Conservation (phyloP, 2,113 vertebrate species). For the Pelvicachromis taeniatus region DNA sequence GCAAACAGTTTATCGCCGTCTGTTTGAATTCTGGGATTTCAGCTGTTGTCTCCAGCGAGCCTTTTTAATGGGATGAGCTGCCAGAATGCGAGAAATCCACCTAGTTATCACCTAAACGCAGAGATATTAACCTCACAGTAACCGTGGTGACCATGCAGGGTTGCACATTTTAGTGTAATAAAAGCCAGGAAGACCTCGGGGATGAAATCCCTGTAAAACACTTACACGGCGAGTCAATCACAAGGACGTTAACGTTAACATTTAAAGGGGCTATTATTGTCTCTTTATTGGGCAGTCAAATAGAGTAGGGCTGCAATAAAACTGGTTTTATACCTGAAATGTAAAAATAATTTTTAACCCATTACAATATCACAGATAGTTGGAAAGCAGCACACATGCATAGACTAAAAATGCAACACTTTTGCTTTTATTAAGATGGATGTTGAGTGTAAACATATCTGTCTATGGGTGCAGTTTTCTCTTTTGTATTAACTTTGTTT, state of each 20-base stretch:
- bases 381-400: not conserved
- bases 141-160: not conserved
- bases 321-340: not conserved
- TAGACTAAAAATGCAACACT: not conserved
- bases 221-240: not conserved
- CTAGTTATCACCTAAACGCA: not conserved
- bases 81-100: accelerated
- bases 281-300: not conserved
- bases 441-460: not conserved
- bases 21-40: not conserved
- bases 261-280: not conserved
- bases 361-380: not conserved
- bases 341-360: not conserved
- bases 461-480: not conserved
- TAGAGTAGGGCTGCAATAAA: not conserved
- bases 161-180: not conserved
- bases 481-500: not conserved
- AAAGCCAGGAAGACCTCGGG: accelerated
- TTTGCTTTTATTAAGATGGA: not conserved
- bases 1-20: not conserved
- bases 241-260: not conserved
- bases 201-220: not conserved
- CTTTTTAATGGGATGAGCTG: not conserved
- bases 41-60: not conserved
- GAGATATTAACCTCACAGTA: not conserved